phyloP scores from a whole-genome alignment of 2,888 invertebrate genomes.

The Ecliptopera silaceata region DNA sequence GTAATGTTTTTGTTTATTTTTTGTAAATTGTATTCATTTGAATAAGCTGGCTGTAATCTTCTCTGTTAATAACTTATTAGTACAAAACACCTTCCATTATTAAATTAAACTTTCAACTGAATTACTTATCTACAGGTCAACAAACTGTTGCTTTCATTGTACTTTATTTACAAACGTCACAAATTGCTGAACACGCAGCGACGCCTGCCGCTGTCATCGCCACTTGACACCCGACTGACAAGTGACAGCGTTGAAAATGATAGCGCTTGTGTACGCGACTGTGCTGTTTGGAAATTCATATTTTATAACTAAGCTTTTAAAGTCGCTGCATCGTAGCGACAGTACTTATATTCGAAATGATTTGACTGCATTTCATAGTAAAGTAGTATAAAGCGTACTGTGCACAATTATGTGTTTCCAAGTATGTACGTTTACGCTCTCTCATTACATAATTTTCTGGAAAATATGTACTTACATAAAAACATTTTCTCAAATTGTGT shows the following conservation, averaged over 20 bases:
- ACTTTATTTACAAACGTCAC: slow-evolving; percentile 8
- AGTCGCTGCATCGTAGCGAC: background rate
- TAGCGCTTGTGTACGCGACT: slow-evolving; percentile 29
- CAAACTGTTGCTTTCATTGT: slow-evolving; percentile 5
- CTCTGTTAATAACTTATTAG: no score
- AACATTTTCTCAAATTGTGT: slow-evolving; percentile 13
- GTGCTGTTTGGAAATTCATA: slow-evolving; percentile 12
- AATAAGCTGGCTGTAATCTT: no score
- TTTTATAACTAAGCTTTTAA: slow-evolving; percentile 4
- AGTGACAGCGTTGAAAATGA: slow-evolving; percentile 29
- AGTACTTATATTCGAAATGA: background rate
- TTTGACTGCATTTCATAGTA: background rate
- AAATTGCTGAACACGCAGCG: slow-evolving; percentile 13
- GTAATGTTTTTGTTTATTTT: no score
- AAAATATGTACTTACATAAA: background rate
- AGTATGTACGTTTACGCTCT: background rate
- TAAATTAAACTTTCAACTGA: background rate
- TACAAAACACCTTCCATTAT: no score
- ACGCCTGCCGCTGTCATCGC: slow-evolving; percentile 19
- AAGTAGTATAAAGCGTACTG: no score
- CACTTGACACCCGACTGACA: slow-evolving; percentile 32
- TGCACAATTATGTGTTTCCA: no score
- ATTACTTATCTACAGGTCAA: background rate
- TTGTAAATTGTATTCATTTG: no score
- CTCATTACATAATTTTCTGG: background rate